phyloP scores from a whole-genome alignment of 2,113 vertebrate genomes.

The human region GRCh38 chr11:73302001-73302500 shows the following conservation, averaged over 20 bases:
- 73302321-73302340: not conserved
- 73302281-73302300: not conserved
- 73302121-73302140: not conserved
- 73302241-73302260: not conserved
- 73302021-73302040: not conserved
- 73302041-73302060: not conserved
- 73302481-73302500: not conserved
- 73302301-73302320: not conserved
- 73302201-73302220: not conserved
- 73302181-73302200: not conserved
- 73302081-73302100: not conserved
- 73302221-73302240: not conserved
- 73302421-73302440: not conserved
- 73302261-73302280: not conserved
- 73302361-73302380: not conserved
- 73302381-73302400: not conserved
- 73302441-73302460: not conserved
- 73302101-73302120: not conserved
- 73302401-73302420: not conserved
- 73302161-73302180: not conserved
- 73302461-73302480: not conserved
- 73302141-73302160: not conserved
- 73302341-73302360: not conserved
- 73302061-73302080: not conserved
- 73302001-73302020: not conserved